Percentiles rank a stretch among this genome's conserved stretches.
phyloP scores from a whole-genome alignment of 1,140 invertebrate genomes.

The Drosophila navojoa region DNA sequence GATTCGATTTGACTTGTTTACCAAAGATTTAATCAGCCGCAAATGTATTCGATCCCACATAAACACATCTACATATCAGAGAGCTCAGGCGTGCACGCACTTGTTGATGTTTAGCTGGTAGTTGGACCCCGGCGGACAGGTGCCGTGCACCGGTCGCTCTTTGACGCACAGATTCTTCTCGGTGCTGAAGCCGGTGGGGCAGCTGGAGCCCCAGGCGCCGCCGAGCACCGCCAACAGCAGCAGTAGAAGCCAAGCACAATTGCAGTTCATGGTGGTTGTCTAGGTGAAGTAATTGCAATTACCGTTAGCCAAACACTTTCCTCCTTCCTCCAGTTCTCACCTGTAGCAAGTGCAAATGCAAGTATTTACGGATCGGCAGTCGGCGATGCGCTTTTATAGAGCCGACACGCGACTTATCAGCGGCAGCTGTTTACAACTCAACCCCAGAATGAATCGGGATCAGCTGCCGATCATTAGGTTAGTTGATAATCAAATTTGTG shows the following conservation, averaged over 20 bases:
- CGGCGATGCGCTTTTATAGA: slow-evolving; percentile 47
- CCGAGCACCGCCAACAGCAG: slow-evolving; percentile 60
- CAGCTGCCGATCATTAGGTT: slow-evolving; percentile 20
- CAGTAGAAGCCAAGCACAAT: slow-evolving; percentile 64
- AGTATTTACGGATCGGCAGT: slow-evolving; percentile 36
- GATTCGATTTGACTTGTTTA: not conserved
- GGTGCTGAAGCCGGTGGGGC: slow-evolving; percentile 60
- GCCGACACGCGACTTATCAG: slow-evolving; percentile 22
- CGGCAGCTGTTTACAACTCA: slow-evolving; percentile 30
- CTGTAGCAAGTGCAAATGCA: slow-evolving; percentile 40
- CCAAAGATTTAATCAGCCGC: slow-evolving; percentile 8
- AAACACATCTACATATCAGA: not conserved
- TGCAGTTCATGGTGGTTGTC: slow-evolving; percentile 33
- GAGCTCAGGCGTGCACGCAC: slow-evolving; percentile 59
- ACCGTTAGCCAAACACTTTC: not conserved
- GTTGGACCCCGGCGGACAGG: slow-evolving; percentile 63
- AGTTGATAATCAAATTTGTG: slow-evolving; percentile 35
- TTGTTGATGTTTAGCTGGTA: slow-evolving; percentile 68
- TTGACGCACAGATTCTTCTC: slow-evolving; percentile 56
- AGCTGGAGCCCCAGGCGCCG: slow-evolving; percentile 52
- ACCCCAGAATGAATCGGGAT: slow-evolving; percentile 9
- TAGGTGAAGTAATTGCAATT: slow-evolving; percentile 1
- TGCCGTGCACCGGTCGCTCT: slow-evolving; percentile 68
- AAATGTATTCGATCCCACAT: not conserved
- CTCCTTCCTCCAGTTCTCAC: slow-evolving; percentile 20